Percentiles rank a stretch among this genome's conserved stretches.
These are phyloP conservation scores for Caenorhabditis sp. DNA, from an alignment of 2,888 invertebrate genomes.

Conservation along the genomic window DNA sequence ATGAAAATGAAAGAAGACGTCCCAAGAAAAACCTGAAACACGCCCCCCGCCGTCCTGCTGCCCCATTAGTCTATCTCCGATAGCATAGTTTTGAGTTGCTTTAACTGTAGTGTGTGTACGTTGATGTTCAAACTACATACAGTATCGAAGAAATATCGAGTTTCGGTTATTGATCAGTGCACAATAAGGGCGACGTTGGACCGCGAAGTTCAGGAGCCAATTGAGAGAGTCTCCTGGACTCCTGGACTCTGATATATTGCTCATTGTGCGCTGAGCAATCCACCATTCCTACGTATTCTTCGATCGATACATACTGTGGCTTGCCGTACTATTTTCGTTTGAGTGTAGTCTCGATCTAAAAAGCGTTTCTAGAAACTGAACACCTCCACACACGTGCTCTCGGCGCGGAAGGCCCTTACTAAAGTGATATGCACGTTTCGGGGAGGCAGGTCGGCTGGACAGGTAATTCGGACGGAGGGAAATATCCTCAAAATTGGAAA, in stretches of 20 bases:
- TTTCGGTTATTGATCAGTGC: too few species aligned
- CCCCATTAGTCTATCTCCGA: too few species aligned
- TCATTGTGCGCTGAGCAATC: too few species aligned
- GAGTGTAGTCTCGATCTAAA: neutral
- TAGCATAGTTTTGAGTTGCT: neutral
- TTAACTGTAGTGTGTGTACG: slow-evolving; percentile 3
- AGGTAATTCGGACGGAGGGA: slow-evolving; percentile 26
- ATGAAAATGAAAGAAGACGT: too few species aligned
- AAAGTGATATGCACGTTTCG: slow-evolving; percentile 58
- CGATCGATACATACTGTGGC: neutral
- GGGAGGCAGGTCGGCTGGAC: slow-evolving; percentile 29
- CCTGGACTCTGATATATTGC: too few species aligned
- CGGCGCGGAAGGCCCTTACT: slow-evolving; percentile 47
- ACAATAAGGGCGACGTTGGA: too few species aligned
- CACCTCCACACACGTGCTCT: slow-evolving; percentile 54
- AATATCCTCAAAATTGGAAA: neutral
- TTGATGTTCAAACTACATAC: too few species aligned
- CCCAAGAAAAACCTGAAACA: too few species aligned
- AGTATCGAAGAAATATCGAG: too few species aligned
- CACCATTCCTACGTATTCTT: neutral
- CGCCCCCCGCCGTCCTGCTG: too few species aligned
- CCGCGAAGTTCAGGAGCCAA: too few species aligned
- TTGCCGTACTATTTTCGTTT: neutral
- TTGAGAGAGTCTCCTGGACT: too few species aligned
- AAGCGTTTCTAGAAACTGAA: slow-evolving; percentile 30